These are phyloP conservation scores for Ceyx melanurus DNA, from an alignment of 2,113 vertebrate genomes.

Conservation along the genomic window DNA sequence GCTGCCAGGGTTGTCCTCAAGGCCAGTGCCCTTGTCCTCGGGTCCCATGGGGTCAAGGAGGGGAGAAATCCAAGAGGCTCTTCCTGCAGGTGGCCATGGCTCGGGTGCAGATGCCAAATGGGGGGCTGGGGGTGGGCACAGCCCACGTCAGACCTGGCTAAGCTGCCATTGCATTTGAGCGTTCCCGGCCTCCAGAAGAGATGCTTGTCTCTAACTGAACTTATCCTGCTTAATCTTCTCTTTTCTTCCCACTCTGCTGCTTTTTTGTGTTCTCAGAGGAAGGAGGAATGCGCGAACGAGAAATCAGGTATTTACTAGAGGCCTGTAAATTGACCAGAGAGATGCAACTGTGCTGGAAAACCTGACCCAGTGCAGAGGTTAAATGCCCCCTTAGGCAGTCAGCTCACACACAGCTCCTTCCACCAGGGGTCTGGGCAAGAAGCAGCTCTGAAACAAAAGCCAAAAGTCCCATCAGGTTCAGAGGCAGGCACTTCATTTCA, in stretches of 20 bases:
- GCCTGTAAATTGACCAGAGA: background rate
- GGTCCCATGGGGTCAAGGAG: background rate
- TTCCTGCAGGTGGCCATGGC: background rate
- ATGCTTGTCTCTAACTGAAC: conserved; percentile 84
- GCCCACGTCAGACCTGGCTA: conserved; percentile 26
- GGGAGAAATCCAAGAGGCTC: background rate
- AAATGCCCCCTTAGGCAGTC: background rate
- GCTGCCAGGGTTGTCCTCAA: background rate
- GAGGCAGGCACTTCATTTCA: background rate
- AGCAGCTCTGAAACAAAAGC: background rate
- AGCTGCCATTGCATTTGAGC: conserved; percentile 79
- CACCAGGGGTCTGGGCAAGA: background rate
- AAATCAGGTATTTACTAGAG: conserved; percentile 90
- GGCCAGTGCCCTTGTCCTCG: accelerated
- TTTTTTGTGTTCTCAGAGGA: conserved; percentile 92
- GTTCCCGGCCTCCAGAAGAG: conserved; percentile 75
- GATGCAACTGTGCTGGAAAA: background rate
- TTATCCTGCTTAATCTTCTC: conserved; percentile 87
- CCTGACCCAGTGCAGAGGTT: background rate
- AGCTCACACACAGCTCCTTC: background rate
- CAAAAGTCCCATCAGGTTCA: background rate
- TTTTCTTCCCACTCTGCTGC: conserved; percentile 85
- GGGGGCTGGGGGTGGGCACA: background rate
- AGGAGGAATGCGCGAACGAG: conserved; percentile 97
- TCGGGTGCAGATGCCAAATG: background rate